Evolutionary conservation across 2,797 vertebrate species (phyloP).

Genomic region (Hemibagrus guttatus): DNA sequence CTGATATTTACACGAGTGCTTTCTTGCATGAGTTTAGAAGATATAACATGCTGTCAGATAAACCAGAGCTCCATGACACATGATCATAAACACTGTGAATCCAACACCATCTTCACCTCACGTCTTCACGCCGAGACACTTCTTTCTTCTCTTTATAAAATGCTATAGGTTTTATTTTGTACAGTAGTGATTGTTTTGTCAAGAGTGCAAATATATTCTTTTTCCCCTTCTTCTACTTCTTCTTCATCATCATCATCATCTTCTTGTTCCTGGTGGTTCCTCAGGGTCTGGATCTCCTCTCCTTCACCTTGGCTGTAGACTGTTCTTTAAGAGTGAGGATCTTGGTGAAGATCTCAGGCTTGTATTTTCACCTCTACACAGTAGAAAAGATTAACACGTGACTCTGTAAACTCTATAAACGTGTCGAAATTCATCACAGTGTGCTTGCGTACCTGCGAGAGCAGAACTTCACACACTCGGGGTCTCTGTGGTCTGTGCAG

Average conservation of each 20-base stretch:
- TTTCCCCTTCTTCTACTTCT: not conserved
- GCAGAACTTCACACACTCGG: slow-evolving; percentile 57
- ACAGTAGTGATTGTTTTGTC: not conserved
- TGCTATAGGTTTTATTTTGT: not conserved
- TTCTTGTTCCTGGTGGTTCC: slow-evolving; percentile 32
- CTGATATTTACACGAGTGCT: not conserved
- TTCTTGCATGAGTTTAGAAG: not conserved
- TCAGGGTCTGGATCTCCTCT: slow-evolving; percentile 8
- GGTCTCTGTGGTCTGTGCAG: slow-evolving; percentile 52
- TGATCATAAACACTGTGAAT: not conserved
- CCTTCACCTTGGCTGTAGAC: slow-evolving; percentile 28
- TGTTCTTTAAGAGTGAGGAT: slow-evolving; percentile 31
- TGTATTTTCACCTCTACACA: slow-evolving; percentile 46
- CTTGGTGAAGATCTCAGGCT: slow-evolving; percentile 1
- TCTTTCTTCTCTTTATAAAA: not conserved
- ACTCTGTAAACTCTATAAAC: not conserved
- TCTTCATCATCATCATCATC: too few relatives aligned
- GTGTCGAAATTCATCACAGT: not conserved
- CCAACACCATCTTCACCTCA: not conserved
- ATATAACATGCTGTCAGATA: not conserved
- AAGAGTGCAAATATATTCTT: not conserved
- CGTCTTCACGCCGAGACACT: too few relatives aligned
- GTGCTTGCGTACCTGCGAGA: not conserved
- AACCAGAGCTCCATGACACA: not conserved
- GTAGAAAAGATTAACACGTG: not conserved